Percentiles rank a stretch among this genome's conserved stretches.
These are phyloP conservation scores for Butastur rufipennis DNA, from an alignment of 2,113 vertebrate species.

Conservation along the genomic window DNA sequence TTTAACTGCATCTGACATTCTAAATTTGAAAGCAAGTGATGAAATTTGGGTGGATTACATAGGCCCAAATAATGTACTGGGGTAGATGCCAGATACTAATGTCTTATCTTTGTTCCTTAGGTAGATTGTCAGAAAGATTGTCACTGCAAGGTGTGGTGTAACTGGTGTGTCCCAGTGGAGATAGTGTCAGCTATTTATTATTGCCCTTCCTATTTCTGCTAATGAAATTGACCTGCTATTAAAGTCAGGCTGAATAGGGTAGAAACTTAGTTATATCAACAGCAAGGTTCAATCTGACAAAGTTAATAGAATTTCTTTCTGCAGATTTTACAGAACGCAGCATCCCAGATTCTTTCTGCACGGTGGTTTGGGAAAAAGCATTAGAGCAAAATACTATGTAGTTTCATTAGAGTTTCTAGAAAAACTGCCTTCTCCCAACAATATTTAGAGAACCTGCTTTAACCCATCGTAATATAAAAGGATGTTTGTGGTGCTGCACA, in stretches of 20 bases:
- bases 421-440: not conserved
- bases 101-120: not conserved
- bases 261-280: not conserved
- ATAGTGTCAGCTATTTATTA: not conserved
- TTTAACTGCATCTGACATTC: not conserved
- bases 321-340: not conserved
- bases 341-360: not conserved
- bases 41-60: not conserved
- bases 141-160: not conserved
- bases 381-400: not conserved
- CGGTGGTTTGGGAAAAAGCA: not conserved
- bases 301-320: conserved; percentile 17
- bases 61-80: not conserved
- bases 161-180: not conserved
- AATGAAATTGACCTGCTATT: conserved; percentile 21
- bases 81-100: not conserved
- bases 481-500: not conserved
- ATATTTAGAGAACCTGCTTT: not conserved
- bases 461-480: not conserved
- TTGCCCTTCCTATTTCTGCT: not conserved
- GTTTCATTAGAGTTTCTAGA: not conserved
- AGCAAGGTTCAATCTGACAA: conserved; percentile 5
- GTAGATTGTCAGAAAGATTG: not conserved
- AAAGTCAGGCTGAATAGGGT: not conserved
- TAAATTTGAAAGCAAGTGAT: not conserved